Percentiles rank a stretch among this genome's conserved stretches.
phyloP scores from a whole-genome alignment of 2,888 invertebrate species.

The Eupithecia exiguata region DNA sequence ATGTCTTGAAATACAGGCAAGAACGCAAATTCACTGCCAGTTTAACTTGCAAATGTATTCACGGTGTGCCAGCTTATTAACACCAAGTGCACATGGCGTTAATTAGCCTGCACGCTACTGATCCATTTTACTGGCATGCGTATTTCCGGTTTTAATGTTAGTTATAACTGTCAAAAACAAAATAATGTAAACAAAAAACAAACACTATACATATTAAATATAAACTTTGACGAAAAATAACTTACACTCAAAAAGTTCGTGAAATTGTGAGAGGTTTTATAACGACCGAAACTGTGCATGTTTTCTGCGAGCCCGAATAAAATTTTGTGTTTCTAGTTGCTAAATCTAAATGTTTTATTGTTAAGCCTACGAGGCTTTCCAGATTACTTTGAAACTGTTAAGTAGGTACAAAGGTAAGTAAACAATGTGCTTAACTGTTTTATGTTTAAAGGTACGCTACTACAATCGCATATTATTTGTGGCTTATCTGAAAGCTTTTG shows the following conservation, averaged over 20 bases:
- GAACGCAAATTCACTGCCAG: no score
- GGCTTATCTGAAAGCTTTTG: background rate
- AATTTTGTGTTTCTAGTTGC: background rate
- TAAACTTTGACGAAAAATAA: no score
- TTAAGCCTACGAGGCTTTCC: background rate
- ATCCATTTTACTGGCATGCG: no score
- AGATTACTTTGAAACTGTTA: background rate
- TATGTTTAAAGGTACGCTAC: background rate
- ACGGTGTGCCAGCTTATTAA: no score
- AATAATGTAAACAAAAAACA: background rate
- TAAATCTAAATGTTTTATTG: slow-evolving; percentile 1
- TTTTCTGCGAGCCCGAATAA: background rate
- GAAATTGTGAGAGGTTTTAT: background rate
- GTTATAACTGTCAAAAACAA: background rate
- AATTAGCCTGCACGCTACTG: no score
- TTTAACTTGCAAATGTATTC: no score
- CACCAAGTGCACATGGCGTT: no score
- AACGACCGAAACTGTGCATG: background rate
- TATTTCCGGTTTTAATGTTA: background rate
- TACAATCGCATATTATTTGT: background rate
- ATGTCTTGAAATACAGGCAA: no score
- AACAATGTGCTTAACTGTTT: background rate
- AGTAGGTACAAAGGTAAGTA: background rate
- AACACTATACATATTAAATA: background rate
- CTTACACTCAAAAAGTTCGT: background rate